Conservation (phyloP, 64 coral and sea anemone species). For the Pachyseris speciosa region DNA sequence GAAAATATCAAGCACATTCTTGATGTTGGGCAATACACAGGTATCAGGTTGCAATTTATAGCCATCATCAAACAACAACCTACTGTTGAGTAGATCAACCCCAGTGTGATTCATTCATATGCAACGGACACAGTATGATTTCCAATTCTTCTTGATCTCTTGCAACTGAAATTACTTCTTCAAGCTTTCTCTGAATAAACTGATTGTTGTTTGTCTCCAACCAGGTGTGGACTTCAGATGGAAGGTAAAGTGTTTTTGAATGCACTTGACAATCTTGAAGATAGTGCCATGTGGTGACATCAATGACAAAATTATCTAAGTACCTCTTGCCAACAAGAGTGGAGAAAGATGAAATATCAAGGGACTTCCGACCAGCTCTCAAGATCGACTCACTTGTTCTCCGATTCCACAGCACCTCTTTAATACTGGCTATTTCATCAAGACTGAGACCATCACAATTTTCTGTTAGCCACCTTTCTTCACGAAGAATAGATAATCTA, state of each 20-base stretch:
- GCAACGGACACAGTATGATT: not conserved
- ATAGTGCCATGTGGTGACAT: conserved; percentile 12
- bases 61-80: not conserved
- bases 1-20: too few relatives aligned
- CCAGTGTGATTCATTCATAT: not conserved
- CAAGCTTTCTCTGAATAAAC: not conserved
- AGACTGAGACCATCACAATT: not conserved
- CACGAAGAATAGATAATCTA: not conserved
- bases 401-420: conserved; percentile 30
- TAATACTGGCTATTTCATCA: not conserved
- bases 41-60: not conserved
- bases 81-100: not conserved
- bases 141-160: not conserved
- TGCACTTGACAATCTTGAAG: conserved; percentile 14
- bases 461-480: conserved; percentile 16
- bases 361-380: conserved; percentile 34
- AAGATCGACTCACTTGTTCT: not conserved
- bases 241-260: conserved; percentile 19
- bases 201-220: not conserved
- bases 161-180: not conserved
- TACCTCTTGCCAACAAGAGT: conserved; percentile 49
- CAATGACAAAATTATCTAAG: conserved; percentile 56
- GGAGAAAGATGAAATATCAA: conserved; percentile 62
- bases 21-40: too few relatives aligned
- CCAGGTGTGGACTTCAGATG: conserved; percentile 57